Percentiles rank a stretch among this genome's conserved stretches.
phyloP scores from a whole-genome alignment of 2,888 invertebrate species.

The Tipula vernalis region DNA sequence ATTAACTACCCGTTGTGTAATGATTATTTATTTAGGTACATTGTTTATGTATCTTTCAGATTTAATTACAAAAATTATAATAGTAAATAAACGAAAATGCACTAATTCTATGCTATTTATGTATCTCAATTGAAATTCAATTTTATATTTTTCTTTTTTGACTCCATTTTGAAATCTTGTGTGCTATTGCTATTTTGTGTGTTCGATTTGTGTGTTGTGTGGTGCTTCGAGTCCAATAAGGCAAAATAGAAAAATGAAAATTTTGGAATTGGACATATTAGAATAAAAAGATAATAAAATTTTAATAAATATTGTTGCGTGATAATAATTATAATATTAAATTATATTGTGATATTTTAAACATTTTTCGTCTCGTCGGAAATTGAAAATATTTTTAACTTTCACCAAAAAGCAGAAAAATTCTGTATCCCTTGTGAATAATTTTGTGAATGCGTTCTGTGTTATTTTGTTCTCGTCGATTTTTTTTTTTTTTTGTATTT shows the following conservation, averaged over 20 bases:
- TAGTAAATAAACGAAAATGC: neutral
- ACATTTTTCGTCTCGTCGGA: neutral
- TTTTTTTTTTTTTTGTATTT: neutral
- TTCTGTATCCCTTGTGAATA: neutral
- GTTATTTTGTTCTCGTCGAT: neutral
- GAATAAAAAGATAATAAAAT: neutral
- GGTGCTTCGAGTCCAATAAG: neutral
- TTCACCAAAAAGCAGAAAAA: neutral
- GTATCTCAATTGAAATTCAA: neutral
- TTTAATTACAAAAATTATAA: no score
- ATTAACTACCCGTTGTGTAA: no score
- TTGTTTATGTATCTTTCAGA: no score
- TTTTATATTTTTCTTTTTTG: neutral
- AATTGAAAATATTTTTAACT: neutral
- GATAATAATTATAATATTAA: neutral
- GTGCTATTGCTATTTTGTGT: neutral
- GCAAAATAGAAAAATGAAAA: neutral
- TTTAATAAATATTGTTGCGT: neutral
- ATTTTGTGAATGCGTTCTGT: neutral
- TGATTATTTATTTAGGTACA: no score
- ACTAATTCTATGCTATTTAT: neutral
- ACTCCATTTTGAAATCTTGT: neutral
- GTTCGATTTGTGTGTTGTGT: neutral
- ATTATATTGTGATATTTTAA: neutral
- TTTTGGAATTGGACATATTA: neutral